Evolutionary conservation across 2,113 vertebrate genomes (phyloP).

Genomic region (Gallinago media): DNA sequence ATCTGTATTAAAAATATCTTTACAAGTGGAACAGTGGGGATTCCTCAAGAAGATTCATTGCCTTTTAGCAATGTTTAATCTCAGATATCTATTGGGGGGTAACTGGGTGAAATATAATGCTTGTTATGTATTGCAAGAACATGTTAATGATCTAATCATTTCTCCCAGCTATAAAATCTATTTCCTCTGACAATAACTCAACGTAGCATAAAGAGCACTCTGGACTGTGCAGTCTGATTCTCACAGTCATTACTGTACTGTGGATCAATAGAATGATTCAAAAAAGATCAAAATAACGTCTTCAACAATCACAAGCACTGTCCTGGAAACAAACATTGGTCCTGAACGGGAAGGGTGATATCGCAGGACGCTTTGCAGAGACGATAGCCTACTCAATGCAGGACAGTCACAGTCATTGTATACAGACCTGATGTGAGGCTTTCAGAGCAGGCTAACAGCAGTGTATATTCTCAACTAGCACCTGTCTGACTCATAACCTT

Average conservation of each 20-base stretch:
- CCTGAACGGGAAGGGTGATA: fast-evolving
- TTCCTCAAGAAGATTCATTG: not conserved
- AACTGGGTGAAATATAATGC: not conserved
- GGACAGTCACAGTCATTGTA: not conserved
- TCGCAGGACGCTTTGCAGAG: not conserved
- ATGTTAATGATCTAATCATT: slow-evolving; percentile 32
- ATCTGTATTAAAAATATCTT: not conserved
- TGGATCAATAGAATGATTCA: not conserved
- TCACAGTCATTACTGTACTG: not conserved
- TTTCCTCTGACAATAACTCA: not conserved
- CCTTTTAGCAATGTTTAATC: slow-evolving; percentile 19
- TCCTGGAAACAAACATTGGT: not conserved
- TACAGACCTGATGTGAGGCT: not conserved
- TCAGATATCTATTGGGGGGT: not conserved
- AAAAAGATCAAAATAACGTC: not conserved
- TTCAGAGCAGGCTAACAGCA: not conserved
- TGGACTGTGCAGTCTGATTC: not conserved
- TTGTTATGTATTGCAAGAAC: slow-evolving; percentile 3
- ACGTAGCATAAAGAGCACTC: not conserved
- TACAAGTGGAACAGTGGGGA: not conserved
- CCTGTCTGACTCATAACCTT: not conserved
- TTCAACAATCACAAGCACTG: not conserved
- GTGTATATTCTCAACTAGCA: not conserved
- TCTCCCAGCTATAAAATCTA: slow-evolving; percentile 5
- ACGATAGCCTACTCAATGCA: fast-evolving